Percentiles rank a stretch among this genome's conserved stretches.
Conservation (phyloP, 2,113 vertebrate genomes). For the Athene cunicularia region DNA sequence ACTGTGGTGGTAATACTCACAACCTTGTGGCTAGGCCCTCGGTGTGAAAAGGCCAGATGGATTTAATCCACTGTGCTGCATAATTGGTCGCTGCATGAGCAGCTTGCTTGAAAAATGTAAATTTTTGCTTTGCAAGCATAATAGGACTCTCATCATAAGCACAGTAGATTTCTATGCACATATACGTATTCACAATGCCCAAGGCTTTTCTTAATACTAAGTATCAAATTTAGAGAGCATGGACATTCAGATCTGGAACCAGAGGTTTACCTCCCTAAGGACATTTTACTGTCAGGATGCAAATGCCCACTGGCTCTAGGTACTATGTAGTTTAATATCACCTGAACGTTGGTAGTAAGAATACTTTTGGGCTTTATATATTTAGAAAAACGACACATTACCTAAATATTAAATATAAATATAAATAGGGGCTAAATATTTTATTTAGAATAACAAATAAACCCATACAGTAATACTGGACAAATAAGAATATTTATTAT, state of each 20-base stretch:
- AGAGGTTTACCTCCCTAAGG: neutral
- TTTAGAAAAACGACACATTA: neutral
- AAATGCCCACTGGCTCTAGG: neutral
- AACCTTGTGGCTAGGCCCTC: neutral
- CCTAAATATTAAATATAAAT: too few relatives aligned
- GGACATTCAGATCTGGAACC: neutral
- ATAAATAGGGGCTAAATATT: neutral
- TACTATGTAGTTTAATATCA: neutral
- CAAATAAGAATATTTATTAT: neutral
- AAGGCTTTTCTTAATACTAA: slow-evolving; percentile 1
- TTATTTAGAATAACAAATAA: neutral
- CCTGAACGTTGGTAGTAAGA: neutral
- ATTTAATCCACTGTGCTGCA: neutral
- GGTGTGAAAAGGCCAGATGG: neutral
- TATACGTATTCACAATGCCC: neutral
- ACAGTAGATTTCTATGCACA: neutral
- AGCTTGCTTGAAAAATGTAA: neutral
- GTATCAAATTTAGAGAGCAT: neutral
- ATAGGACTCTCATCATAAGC: neutral
- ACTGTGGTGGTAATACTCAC: neutral
- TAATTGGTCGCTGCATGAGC: neutral
- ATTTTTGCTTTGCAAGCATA: neutral
- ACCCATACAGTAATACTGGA: neutral
- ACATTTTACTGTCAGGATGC: slow-evolving; percentile 7
- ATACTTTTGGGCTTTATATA: neutral